These are phyloP conservation scores for Sialia sialis DNA, from an alignment of 2,113 vertebrate species.

Conservation along the genomic window DNA sequence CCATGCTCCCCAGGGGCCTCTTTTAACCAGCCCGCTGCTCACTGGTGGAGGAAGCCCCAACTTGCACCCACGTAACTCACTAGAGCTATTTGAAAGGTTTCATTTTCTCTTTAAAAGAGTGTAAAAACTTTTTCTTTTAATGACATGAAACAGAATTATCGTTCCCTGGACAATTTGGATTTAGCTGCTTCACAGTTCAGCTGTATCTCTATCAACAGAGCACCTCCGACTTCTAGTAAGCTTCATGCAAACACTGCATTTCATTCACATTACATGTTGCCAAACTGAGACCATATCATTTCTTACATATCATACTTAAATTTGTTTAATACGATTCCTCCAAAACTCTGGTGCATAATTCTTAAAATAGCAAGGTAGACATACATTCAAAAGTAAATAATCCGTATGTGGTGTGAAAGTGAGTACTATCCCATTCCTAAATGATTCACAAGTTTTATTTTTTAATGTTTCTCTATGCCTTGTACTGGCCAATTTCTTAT, in stretches of 20 bases:
- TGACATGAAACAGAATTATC: not conserved
- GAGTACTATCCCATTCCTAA: not conserved
- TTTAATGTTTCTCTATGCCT: not conserved
- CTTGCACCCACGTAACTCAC: too few relatives aligned
- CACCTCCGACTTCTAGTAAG: not conserved
- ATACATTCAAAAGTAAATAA: not conserved
- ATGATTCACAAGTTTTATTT: not conserved
- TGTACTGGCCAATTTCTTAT: not conserved
- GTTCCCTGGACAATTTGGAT: not conserved
- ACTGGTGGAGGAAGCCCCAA: too few relatives aligned
- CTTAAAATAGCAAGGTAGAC: not conserved
- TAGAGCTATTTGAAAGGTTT: not conserved
- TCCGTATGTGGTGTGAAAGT: not conserved
- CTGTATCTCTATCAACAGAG: not conserved
- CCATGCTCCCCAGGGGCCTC: too few relatives aligned
- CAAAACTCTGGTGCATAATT: not conserved
- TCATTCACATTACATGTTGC: not conserved
- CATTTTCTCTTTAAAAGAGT: not conserved
- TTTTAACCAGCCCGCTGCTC: too few relatives aligned
- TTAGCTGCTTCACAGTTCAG: not conserved
- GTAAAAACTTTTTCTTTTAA: not conserved
- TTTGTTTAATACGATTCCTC: not conserved
- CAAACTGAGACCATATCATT: not conserved
- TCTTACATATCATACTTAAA: not conserved
- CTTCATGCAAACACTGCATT: not conserved